Evolutionary conservation across 2,113 vertebrate genomes (phyloP).

Genomic region (Todiramphus saurophagus): DNA sequence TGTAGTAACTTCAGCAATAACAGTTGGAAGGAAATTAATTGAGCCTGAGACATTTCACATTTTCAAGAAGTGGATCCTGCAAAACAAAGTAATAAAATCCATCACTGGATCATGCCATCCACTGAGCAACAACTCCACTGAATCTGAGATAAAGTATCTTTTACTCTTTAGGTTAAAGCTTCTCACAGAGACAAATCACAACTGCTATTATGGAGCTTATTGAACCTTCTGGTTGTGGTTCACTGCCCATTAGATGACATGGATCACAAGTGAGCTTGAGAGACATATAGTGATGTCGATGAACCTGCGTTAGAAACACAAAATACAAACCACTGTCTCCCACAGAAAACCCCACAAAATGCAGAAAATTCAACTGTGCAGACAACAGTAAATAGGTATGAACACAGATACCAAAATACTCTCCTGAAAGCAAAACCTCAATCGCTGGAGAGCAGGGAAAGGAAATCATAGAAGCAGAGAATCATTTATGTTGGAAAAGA

Average conservation of each 20-base stretch:
- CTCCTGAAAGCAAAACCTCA: neutral
- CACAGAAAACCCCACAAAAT: neutral
- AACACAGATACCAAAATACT: neutral
- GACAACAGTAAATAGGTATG: too few relatives aligned
- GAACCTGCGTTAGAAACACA: neutral
- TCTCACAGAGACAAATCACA: neutral
- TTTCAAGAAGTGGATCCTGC: neutral
- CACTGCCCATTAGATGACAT: neutral
- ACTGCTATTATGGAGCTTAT: neutral
- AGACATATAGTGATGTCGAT: fast-evolving
- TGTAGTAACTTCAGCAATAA: neutral
- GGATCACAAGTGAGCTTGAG: neutral
- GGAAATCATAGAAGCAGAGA: neutral
- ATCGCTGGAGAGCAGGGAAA: neutral
- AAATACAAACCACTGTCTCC: neutral
- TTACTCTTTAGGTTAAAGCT: neutral
- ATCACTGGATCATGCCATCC: neutral
- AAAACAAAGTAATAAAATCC: neutral
- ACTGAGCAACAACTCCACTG: neutral
- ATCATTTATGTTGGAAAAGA: too few relatives aligned
- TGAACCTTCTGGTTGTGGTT: neutral
- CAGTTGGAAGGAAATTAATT: neutral
- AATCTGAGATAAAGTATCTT: neutral
- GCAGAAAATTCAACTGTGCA: neutral
- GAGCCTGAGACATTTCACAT: neutral